Evolutionary conservation across 2,888 invertebrate species (phyloP), one percentile per base, ranked within the genome.

Genomic region (Pollenia angustigena): DNA sequence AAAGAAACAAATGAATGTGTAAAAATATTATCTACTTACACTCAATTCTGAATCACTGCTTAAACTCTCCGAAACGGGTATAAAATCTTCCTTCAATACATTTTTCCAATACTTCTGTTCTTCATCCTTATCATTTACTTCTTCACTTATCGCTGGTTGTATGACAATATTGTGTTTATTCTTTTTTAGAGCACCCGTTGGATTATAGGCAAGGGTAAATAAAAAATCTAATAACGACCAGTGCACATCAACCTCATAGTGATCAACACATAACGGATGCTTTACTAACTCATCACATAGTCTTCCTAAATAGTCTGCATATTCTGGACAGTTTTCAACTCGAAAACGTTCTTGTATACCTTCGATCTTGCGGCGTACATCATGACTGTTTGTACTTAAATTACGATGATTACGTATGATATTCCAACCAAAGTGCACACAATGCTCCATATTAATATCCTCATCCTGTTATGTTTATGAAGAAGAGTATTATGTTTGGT

Each of bases 151-250:
- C 0, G 48, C 14, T 1, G 84, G 79, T 18, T 85, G 88, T 12
- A 89, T 81, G 50, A 89, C 84, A 52, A 92, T 92, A 42, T 81
- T 79, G 0, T 83, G 16, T 58, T 90, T 89, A 68, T 91, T 91
- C 11, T 87, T 89, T 1, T 90, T 90, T 12, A 93, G 84, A 4
- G 90, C 91, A 4, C 91, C 92, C 2, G 92, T 90, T 0, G 93
- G 93, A 88, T 91, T 92, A 62, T 91, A 88, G 0, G 94, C 92
- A 11, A 94, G 88, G 85, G 93, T 90, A 2, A 95, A 87, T 6
- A 95, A 87, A 14, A 95, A 91, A 32, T 94, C 94, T 8, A 95
- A 86, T 52, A 95, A 81, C 0, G 93, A 92, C 94, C 94, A 95
- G 85, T 94, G 94, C 1, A 94, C 89, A 88, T 95, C 94, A 58